These are phyloP conservation scores for Agrochola lychnidis DNA, from an alignment of 2,888 invertebrate species.

Conservation along the genomic window DNA sequence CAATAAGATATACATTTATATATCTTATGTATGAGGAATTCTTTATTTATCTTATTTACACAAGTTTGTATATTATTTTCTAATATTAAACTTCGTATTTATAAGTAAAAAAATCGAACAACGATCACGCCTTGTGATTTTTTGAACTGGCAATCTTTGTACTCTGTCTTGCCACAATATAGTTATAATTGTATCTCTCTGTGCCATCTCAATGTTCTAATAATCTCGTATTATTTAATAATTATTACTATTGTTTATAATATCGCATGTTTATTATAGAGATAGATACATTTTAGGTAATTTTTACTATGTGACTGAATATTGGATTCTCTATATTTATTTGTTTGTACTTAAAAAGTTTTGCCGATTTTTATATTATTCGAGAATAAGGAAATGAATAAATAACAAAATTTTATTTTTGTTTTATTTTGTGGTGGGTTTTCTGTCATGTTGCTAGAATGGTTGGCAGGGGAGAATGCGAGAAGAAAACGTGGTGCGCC, in stretches of 20 bases:
- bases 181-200: conserved; percentile 63
- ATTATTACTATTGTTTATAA: conserved; percentile 61
- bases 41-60: conserved; percentile 54
- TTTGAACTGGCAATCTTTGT: conserved; percentile 49
- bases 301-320: conserved; percentile 83
- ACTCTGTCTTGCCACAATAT: conserved; percentile 63
- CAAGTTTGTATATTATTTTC: conserved; percentile 51
- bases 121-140: conserved; percentile 46
- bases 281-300: conserved; percentile 65
- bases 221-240: conserved; percentile 63
- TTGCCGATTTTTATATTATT: conserved; percentile 78
- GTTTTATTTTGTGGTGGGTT: conserved; percentile 49
- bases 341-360: conserved; percentile 86
- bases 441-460: neutral
- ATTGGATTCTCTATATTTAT: conserved; percentile 79
- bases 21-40: conserved; percentile 66
- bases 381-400: conserved; percentile 64
- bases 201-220: conserved; percentile 67
- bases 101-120: conserved; percentile 31
- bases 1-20: conserved; percentile 65
- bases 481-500: neutral
- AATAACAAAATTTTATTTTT: conserved; percentile 63
- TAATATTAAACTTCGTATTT: conserved; percentile 49
- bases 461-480: neutral
- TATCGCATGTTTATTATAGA: conserved; percentile 67